Percentiles rank a stretch among this genome's conserved stretches.
Evolutionary conservation across 2,797 vertebrate genomes (phyloP).

Genomic region (Botia kubotai): DNA sequence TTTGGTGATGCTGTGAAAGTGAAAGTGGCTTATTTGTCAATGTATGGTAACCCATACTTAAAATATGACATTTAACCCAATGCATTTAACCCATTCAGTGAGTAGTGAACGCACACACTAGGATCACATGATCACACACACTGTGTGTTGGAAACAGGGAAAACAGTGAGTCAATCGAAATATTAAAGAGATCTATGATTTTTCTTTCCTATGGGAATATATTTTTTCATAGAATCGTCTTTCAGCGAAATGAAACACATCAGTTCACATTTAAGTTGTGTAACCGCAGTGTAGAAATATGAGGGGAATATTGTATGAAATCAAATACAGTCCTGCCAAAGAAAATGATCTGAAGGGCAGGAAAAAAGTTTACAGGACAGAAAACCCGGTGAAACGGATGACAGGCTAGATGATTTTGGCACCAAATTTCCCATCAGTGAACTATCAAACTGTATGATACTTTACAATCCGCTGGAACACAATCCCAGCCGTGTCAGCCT

Average conservation of each 20-base stretch:
- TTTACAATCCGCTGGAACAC: background rate
- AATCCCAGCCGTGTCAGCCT: constrained; percentile 53
- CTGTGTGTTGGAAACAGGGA: no score
- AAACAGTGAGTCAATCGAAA: background rate
- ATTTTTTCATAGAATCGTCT: constrained; percentile 27
- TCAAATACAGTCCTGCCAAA: constrained; percentile 50
- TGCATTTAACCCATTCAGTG: no score
- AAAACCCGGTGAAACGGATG: constrained; percentile 33
- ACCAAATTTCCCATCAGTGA: constrained; percentile 6
- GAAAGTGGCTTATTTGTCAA: no score
- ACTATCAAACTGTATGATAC: background rate
- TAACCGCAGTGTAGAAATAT: constrained; percentile 58
- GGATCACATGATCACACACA: no score
- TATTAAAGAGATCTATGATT: background rate
- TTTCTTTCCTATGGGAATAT: background rate
- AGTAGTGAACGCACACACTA: no score
- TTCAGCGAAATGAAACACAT: constrained; percentile 21
- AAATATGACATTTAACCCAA: no score
- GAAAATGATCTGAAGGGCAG: constrained; percentile 39
- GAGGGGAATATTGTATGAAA: constrained; percentile 52
- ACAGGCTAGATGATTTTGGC: constrained; percentile 34
- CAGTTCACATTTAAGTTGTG: constrained; percentile 47
- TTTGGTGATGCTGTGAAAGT: background rate
- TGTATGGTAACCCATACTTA: no score
- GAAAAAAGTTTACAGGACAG: constrained; percentile 31